Percentiles rank a stretch among this genome's conserved stretches.
Conservation (phyloP, 2,888 invertebrate genomes). For the Aleiodes alternator region DNA sequence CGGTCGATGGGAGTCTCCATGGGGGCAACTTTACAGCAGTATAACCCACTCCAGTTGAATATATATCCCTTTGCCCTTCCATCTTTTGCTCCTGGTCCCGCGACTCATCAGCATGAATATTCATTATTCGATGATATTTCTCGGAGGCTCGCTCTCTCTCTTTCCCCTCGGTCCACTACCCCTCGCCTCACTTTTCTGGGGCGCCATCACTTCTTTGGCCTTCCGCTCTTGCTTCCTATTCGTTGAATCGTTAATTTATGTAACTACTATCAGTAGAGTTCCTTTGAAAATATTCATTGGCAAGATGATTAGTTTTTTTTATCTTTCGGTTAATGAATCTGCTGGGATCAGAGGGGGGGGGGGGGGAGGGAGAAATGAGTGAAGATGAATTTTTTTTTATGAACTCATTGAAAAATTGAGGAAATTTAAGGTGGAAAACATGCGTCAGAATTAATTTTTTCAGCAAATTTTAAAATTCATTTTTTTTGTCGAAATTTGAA, state of each 20-base stretch:
- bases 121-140: conserved; percentile 75
- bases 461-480: no score
- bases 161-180: conserved; percentile 36
- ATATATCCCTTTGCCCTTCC: conserved; percentile 61
- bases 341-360: not conserved
- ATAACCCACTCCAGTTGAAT: conserved; percentile 52
- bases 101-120: conserved; percentile 75
- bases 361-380: no score
- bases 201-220: conserved; percentile 53
- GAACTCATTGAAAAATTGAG: no score
- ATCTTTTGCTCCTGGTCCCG: conserved; percentile 68
- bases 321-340: not conserved
- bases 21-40: conserved; percentile 72
- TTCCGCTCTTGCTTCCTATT: conserved; percentile 57
- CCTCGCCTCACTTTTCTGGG: conserved; percentile 1
- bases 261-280: conserved; percentile 69
- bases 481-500: no score
- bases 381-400: not conserved
- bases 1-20: conserved; percentile 72
- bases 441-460: no score
- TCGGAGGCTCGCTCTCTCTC: conserved; percentile 57
- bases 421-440: no score
- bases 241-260: conserved; percentile 71
- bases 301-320: conserved; percentile 5
- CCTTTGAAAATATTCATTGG: conserved; percentile 32